Evolutionary conservation across 2,113 vertebrate genomes (phyloP).

Genomic region (Dromaius novaehollandiae): DNA sequence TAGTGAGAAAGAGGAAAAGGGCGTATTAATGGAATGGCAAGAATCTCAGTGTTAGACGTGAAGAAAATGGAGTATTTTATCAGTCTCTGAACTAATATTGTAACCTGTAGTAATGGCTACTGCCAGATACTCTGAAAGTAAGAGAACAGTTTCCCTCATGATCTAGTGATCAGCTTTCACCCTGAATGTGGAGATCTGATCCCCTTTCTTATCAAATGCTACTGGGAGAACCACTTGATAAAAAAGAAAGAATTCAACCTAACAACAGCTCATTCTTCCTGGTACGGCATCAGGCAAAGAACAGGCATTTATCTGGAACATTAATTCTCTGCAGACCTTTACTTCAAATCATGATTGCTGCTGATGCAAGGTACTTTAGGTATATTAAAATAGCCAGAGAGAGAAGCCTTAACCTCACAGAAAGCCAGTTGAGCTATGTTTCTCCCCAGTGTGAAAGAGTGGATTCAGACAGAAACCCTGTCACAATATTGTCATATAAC

Average conservation of each 20-base stretch:
- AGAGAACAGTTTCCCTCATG: slow-evolving; percentile 26
- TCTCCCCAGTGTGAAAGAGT: neutral
- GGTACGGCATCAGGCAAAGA: neutral
- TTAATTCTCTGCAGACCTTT: slow-evolving; percentile 25
- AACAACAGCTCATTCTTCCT: slow-evolving; percentile 46
- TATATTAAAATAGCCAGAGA: neutral
- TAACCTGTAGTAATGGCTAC: neutral
- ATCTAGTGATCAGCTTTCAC: slow-evolving; percentile 48
- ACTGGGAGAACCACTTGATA: slow-evolving; percentile 39
- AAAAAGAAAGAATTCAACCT: slow-evolving; percentile 38
- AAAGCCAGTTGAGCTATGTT: neutral
- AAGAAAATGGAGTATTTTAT: slow-evolving; percentile 9
- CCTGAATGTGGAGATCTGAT: slow-evolving; percentile 45
- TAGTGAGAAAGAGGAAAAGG: neutral
- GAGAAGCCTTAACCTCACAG: neutral
- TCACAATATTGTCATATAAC: neutral
- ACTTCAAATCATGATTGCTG: neutral
- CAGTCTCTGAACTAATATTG: neutral
- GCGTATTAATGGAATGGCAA: neutral
- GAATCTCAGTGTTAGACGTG: neutral
- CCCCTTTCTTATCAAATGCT: slow-evolving; percentile 47
- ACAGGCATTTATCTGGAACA: neutral
- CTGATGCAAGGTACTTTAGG: neutral
- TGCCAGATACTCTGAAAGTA: slow-evolving; percentile 27
- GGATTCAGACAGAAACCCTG: neutral